These are phyloP conservation scores for Babylonia areolata DNA, from an alignment of 1,140 invertebrate species.

Conservation along the genomic window DNA sequence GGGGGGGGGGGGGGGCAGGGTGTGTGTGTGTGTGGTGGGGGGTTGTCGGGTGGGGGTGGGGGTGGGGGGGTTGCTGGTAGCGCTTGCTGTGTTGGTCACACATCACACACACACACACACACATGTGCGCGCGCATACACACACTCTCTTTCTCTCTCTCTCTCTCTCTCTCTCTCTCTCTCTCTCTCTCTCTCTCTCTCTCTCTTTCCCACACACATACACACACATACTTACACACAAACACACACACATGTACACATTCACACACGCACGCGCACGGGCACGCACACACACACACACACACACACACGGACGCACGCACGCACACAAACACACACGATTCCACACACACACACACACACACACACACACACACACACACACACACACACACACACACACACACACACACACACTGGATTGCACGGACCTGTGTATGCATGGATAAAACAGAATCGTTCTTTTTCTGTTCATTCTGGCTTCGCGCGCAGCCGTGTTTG, in stretches of 20 bases:
- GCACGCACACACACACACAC: not conserved
- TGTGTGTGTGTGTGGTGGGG: no score
- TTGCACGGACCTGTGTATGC: no score
- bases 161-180: not conserved
- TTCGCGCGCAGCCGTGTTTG: no score
- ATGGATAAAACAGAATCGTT: no score
- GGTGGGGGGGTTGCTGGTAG: no score
- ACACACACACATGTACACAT: not conserved
- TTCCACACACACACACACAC: not conserved
- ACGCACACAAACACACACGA: not conserved
- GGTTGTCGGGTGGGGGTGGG: no score
- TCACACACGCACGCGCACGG: not conserved
- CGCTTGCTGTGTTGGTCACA: no score
- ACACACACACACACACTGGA: not conserved
- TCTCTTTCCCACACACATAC: not conserved
- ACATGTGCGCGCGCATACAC: not conserved
- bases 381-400: slow-evolving; percentile 11
- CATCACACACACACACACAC: not conserved
- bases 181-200: no score
- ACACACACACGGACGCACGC: not conserved
- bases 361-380: not conserved
- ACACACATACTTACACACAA: not conserved
- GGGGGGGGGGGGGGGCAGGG: no score
- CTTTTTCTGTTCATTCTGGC: no score
- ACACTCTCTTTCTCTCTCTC: not conserved